phyloP scores from a whole-genome alignment of 2,797 vertebrate genomes.

The Varecia variegata region DNA sequence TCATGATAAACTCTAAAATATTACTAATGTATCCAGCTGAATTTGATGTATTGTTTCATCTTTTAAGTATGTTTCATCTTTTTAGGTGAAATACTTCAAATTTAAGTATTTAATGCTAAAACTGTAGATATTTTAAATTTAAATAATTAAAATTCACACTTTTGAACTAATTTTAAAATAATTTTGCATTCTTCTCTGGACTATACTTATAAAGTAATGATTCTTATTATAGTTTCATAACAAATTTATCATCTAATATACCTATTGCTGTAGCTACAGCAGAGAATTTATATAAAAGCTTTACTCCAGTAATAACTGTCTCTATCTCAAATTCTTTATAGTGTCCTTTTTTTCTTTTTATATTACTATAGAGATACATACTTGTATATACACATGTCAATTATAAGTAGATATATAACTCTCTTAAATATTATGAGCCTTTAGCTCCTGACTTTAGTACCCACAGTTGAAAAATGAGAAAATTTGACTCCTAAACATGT shows the following conservation, averaged over 20 bases:
- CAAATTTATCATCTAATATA: background rate
- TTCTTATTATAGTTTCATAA: background rate
- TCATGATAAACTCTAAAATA: background rate
- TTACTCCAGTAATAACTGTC: background rate
- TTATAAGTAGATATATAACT: background rate
- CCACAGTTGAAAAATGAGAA: background rate
- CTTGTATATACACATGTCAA: background rate
- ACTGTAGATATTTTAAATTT: background rate
- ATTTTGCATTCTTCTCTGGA: background rate
- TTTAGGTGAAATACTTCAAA: background rate
- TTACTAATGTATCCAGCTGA: background rate
- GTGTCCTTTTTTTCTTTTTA: background rate
- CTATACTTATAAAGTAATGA: background rate
- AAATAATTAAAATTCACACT: background rate
- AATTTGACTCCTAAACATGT: background rate
- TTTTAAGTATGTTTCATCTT: background rate
- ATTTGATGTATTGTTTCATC: background rate
- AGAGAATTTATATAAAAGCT: background rate
- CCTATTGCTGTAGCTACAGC: background rate
- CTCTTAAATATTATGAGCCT: background rate
- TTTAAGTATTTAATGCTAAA: background rate
- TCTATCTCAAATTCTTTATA: background rate
- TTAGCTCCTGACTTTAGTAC: background rate
- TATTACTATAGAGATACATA: background rate
- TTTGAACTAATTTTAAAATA: background rate